phyloP scores from a whole-genome alignment of 2,888 invertebrate species.

The Xanthorhoe designata region DNA sequence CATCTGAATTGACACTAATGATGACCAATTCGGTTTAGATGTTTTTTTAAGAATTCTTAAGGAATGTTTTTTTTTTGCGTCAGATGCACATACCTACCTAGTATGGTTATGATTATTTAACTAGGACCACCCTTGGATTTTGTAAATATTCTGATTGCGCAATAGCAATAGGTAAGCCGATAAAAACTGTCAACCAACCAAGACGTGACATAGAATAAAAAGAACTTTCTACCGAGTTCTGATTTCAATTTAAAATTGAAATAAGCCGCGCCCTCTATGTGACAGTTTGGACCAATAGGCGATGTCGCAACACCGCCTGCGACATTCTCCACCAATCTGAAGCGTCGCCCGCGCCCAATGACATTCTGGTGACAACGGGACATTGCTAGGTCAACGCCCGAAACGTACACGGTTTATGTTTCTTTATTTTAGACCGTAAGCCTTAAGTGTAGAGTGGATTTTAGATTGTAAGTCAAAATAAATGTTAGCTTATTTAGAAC shows the following conservation, averaged over 20 bases:
- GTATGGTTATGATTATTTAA: no score
- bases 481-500: neutral
- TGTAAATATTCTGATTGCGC: no score
- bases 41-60: no score
- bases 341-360: slow-evolving; percentile 75
- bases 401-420: slow-evolving; percentile 53
- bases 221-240: slow-evolving; percentile 36
- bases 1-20: no score
- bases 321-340: slow-evolving; percentile 74
- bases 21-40: no score
- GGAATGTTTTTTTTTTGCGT: no score
- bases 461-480: neutral
- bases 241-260: slow-evolving; percentile 62
- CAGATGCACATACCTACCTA: no score
- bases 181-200: slow-evolving; percentile 17
- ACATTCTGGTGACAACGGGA: slow-evolving; percentile 79
- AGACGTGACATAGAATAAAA: slow-evolving; percentile 22
- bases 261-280: slow-evolving; percentile 67
- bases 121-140: no score
- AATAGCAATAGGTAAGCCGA: neutral
- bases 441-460: neutral
- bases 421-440: slow-evolving; percentile 36
- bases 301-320: slow-evolving; percentile 79
- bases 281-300: slow-evolving; percentile 76
- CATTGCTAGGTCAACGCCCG: slow-evolving; percentile 71